Percentiles rank a stretch among this genome's conserved stretches.
Conservation (phyloP, 1,140 invertebrate genomes). For the Drosophila nasuta region DNA sequence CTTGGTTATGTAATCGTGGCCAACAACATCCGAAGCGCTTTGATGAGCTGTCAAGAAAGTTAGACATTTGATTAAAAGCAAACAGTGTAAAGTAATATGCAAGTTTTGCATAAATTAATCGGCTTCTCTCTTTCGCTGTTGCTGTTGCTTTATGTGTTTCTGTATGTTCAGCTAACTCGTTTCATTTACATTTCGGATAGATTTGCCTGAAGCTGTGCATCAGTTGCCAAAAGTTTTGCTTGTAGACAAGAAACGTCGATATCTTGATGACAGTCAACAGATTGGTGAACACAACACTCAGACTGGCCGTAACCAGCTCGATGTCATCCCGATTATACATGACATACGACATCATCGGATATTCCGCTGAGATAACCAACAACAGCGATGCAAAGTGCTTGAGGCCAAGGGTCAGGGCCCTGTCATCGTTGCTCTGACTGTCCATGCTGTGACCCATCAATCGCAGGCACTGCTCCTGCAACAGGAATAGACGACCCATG, state of each 20-base stretch:
- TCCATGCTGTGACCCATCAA: constrained; percentile 58
- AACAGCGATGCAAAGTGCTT: constrained; percentile 55
- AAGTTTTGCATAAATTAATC: constrained; percentile 7
- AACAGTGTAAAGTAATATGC: background rate
- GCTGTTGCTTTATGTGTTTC: too few relatives aligned
- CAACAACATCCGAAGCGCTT: background rate
- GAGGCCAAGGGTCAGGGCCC: constrained; percentile 16
- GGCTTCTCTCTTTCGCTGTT: too few relatives aligned
- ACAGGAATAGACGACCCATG: constrained; percentile 57
- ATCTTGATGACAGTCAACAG: constrained; percentile 73
- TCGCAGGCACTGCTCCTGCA: constrained; percentile 63
- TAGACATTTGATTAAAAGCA: constrained; percentile 13
- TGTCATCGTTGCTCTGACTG: background rate
- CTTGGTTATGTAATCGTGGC: constrained; percentile 34
- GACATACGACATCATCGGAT: constrained; percentile 64
- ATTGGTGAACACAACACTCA: constrained; percentile 76
- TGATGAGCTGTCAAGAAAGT: constrained; percentile 46
- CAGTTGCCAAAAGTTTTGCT: constrained; percentile 61
- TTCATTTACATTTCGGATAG: constrained; percentile 62
- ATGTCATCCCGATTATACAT: constrained; percentile 67
- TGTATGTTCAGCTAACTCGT: too few relatives aligned
- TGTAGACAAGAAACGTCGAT: constrained; percentile 67
- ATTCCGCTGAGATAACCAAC: constrained; percentile 74
- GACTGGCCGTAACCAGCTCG: constrained; percentile 65
- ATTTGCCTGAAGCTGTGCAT: constrained; percentile 67